Evolutionary conservation across 92 coral and sea anemone genomes (phyloP), one percentile per base, ranked within the genome.

Genomic region (Montipora capitata): DNA sequence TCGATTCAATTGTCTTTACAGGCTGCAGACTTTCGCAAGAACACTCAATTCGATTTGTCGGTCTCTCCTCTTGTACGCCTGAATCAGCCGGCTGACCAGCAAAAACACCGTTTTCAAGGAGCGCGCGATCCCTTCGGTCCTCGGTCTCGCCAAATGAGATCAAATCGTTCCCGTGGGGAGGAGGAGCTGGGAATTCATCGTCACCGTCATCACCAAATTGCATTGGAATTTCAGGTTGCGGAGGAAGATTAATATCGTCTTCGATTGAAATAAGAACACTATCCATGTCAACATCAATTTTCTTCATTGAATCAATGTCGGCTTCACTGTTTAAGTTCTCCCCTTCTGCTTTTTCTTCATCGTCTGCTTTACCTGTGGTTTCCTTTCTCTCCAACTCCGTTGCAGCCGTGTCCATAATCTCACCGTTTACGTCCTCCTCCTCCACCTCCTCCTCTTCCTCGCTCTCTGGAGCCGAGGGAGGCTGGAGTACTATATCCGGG

Each of bases 381-480:
- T 68, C 88, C 13, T 76, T 79, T 77, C 40, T 90, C 57, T 88
- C 93, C 27, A 88, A 77, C 82, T 93, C 91, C 4, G 93, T 88
- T 38, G 91, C 94, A 5, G 88, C 85, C 40, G 96, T 88, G 54
- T 81, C 93, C 11, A 68, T 83, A 48, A 65, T 86, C 39, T 91
- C 94, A 11, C 88, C 87, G 3, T 91, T 79, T 35, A 15, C 20
- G 20, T 18, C 35, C 2, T 27, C 35, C 2, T 27, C 0, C 35
- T 27, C 35, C 2, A 1, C 35, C 35, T 27, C 35, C 35, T 95
- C 96, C 81, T 95, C 96, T 2, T 91, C 92, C 41, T 95, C 98
- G 11, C 95, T 83, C 54, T 88, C 98, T 35, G 98, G 87, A 48
- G 84, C 87, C 43, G 98, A 95, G 20, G 98, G 98, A 57, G 98